These are phyloP conservation scores for Monopis laevigella DNA, from an alignment of 2,888 invertebrate species.

Conservation along the genomic window DNA sequence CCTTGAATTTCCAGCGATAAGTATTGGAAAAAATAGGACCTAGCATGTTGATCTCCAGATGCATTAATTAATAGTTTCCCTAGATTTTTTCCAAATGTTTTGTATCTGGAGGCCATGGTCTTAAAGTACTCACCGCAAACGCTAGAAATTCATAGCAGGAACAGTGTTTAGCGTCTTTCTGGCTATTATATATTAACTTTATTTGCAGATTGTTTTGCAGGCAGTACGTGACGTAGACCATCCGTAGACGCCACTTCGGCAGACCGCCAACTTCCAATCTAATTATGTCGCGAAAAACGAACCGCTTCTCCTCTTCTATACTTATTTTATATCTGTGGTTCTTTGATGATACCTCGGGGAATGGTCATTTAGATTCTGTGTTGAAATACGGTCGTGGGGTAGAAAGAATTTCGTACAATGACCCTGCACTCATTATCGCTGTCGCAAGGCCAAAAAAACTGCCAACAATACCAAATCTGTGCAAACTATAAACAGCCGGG, in stretches of 20 bases:
- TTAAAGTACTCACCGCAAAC: no score
- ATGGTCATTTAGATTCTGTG: neutral
- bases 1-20: no score
- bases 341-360: neutral
- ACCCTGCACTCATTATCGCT: neutral
- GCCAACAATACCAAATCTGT: neutral
- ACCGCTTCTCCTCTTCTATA: no score
- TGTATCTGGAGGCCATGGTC: no score
- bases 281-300: slow-evolving; percentile 12
- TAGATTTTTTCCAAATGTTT: no score
- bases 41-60: no score
- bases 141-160: no score
- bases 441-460: neutral
- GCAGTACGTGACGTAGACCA: neutral
- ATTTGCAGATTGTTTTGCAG: neutral
- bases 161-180: no score
- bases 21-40: no score
- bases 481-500: no score
- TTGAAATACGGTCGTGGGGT: neutral
- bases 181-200: neutral
- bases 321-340: neutral
- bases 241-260: slow-evolving; percentile 12
- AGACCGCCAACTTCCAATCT: slow-evolving; percentile 13
- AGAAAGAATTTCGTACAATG: neutral
- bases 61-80: no score